phyloP scores from a whole-genome alignment of 1,140 invertebrate species.

The Heliconius hewitsoni region DNA sequence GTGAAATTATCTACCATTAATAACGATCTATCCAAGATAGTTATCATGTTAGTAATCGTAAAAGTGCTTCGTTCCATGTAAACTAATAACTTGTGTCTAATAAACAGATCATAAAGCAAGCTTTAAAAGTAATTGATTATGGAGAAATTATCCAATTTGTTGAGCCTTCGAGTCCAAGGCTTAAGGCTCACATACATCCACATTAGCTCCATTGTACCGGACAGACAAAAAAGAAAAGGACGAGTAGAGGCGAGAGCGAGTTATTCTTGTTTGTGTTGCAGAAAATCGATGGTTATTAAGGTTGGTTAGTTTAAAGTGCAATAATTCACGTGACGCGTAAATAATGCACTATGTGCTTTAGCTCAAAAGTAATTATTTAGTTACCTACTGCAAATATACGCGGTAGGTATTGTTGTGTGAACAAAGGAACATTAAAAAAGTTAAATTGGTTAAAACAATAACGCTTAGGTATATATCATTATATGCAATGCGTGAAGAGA shows the following conservation, averaged over 20 bases:
- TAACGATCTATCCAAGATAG: conserved; percentile 16
- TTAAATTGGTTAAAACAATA: not conserved
- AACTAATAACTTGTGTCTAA: conserved; percentile 17
- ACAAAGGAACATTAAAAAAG: not conserved
- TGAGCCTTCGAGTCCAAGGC: conserved; percentile 13
- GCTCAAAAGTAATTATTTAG: not conserved
- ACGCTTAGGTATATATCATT: not conserved
- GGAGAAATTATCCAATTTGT: conserved; percentile 15
- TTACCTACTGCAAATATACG: not conserved
- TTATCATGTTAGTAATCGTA: conserved; percentile 14
- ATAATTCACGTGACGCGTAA: conserved; percentile 14
- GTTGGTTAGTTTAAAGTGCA: conserved; percentile 18
- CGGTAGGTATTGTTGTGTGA: not conserved
- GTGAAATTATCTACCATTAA: not conserved
- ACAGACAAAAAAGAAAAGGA: conserved; percentile 11
- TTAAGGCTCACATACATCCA: conserved; percentile 15
- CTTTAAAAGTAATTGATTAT: conserved; percentile 21
- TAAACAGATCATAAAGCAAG: conserved; percentile 18
- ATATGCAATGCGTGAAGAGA: not conserved
- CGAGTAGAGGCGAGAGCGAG: conserved; percentile 11
- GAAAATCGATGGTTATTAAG: conserved; percentile 15
- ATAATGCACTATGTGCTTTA: not conserved
- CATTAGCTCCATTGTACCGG: conserved; percentile 17
- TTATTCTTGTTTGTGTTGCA: conserved; percentile 19
- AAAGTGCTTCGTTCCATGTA: conserved; percentile 15